Evolutionary conservation across 2,797 vertebrate genomes (phyloP).

Genomic region (Anguilla obscura): DNA sequence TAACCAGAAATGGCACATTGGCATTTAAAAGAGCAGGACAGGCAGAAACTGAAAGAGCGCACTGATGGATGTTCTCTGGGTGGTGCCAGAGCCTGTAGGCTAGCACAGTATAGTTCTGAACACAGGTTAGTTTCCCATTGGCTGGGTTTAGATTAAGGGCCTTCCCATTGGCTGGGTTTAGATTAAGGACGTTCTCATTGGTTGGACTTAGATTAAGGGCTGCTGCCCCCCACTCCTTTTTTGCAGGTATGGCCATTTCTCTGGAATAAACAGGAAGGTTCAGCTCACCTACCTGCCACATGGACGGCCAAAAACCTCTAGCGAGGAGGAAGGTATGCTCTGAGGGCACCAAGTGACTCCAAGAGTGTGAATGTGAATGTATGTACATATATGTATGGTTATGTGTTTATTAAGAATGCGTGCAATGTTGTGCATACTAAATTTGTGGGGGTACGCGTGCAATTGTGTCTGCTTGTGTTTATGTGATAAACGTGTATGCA

Average conservation of each 20-base stretch:
- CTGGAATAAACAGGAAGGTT: constrained; percentile 97
- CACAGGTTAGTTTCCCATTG: neutral
- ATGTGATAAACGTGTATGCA: neutral
- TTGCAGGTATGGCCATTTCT: constrained; percentile 95
- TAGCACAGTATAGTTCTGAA: neutral
- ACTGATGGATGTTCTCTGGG: constrained; percentile 4
- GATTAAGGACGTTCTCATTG: neutral
- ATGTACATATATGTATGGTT: neutral
- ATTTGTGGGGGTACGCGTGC: neutral
- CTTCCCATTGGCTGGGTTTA: neutral
- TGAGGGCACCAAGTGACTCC: constrained; percentile 36
- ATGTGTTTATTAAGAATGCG: neutral
- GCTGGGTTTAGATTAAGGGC: neutral
- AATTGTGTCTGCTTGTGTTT: neutral
- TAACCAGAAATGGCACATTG: neutral
- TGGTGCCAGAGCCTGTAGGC: neutral
- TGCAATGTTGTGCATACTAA: neutral
- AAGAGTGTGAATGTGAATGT: constrained; percentile 9
- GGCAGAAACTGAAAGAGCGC: constrained; percentile 16
- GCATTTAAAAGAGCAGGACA: neutral
- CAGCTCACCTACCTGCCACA: constrained; percentile 92
- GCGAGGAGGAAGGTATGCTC: constrained; percentile 87
- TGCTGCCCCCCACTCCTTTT: constrained; percentile 31
- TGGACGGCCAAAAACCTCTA: constrained; percentile 86
- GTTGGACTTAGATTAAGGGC: constrained; percentile 2